Evolutionary conservation across 2,888 invertebrate genomes (phyloP), one percentile per base, ranked within the genome.

Genomic region (Azorinus chamasolen): DNA sequence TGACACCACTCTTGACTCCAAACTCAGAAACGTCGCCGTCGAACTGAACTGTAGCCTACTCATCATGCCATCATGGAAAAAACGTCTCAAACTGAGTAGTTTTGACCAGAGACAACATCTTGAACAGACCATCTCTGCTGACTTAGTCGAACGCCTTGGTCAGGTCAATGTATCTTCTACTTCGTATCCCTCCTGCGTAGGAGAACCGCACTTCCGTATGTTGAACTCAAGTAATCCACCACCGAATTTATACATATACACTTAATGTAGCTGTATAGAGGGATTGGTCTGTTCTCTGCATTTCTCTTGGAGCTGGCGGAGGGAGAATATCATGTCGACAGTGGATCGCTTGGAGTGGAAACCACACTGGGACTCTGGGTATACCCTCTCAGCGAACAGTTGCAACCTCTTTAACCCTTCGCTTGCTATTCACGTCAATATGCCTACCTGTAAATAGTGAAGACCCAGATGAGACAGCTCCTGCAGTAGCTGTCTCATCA

Each of bases 291-390:
- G n/a, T n/a, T n/a, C n/a, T n/a, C n/a, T n/a, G n/a, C n/a, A n/a
- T n/a, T n/a, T n/a, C n/a, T n/a, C n/a, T n/a, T 69, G 37, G 4
- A 62, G 53, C 58, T 53, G 73, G 14, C 51, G 16, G n/a, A 58
- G 32, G 3, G 68, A 32, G 57, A 69, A 75, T 48, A 48, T 54
- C 74, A 82, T 79, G 66, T 77, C 76, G 18, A 59, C 37, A 10
- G 58, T 64, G 14, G 48, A 51, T 25, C 27, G 5, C 25, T 32
- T 43, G 14, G 61, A 32, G 0, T 59, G 32, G 54, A 79, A 83
- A 24, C 73, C 71, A 41, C 83, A 83, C 54, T 80, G 75, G 0
- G 79, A 71, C 18, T 85, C 70, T 25, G 81, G 71, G 20, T 76
- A 79, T 10, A 83, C 55, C 2, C 63, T 51, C 0, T 70, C 65